A percentile compares a stretch with the other conserved stretches of the same genome.
Conservation (phyloP, 2,888 invertebrate genomes). For the Cerceris rybyensis region DNA sequence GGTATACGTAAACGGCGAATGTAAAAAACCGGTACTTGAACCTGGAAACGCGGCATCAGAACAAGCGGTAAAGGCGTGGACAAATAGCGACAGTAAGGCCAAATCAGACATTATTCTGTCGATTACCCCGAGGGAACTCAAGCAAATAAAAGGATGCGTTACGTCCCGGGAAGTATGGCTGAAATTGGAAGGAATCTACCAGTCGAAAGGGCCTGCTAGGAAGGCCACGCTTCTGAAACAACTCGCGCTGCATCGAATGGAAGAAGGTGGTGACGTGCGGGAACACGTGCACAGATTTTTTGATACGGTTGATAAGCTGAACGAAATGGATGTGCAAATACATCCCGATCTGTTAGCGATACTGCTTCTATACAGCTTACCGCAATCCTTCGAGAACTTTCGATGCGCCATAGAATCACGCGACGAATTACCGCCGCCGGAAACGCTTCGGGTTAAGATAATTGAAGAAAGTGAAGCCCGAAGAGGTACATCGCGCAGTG, state of each 20-base stretch:
- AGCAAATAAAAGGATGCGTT: too few species aligned
- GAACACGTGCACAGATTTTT: slow-evolving; percentile 14
- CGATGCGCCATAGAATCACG: slow-evolving; percentile 51
- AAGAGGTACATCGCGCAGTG: too few species aligned
- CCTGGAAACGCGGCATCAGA: too few species aligned
- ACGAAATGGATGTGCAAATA: slow-evolving; percentile 19
- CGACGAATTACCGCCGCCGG: slow-evolving; percentile 54
- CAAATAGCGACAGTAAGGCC: too few species aligned
- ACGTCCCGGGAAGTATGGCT: slow-evolving; percentile 19
- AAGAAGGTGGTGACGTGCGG: slow-evolving; percentile 12
- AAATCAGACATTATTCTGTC: too few species aligned
- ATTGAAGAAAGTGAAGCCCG: too few species aligned
- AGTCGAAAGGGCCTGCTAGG: not conserved
- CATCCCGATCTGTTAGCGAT: slow-evolving; percentile 16
- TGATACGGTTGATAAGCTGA: slow-evolving; percentile 16
- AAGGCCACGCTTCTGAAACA: slow-evolving; percentile 22
- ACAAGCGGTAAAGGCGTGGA: too few species aligned
- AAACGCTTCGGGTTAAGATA: slow-evolving; percentile 56
- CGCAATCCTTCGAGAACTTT: slow-evolving; percentile 37
- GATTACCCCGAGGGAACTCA: too few species aligned
- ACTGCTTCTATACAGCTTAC: slow-evolving; percentile 24
- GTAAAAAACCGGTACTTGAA: too few species aligned
- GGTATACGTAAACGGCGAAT: too few species aligned
- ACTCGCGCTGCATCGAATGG: slow-evolving; percentile 15
- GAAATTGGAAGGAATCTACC: slow-evolving; percentile 11